Percentiles rank a stretch among this genome's conserved stretches.
Conservation (phyloP, 2,113 vertebrate species). For the Indicator indicator region DNA sequence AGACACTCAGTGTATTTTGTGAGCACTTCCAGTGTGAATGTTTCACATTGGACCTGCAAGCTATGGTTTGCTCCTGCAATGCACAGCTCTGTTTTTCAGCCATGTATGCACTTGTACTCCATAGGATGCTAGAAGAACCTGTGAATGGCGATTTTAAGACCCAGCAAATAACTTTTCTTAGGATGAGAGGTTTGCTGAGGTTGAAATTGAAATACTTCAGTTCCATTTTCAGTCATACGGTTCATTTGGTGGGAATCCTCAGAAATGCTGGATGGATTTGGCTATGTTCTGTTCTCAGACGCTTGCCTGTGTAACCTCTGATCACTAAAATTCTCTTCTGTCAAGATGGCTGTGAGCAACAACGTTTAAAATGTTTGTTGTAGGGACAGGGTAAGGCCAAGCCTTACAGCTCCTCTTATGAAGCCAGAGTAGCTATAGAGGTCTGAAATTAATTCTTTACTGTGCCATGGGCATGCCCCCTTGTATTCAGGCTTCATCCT, state of each 20-base stretch:
- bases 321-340: background rate
- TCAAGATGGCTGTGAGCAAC: background rate
- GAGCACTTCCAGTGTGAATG: background rate
- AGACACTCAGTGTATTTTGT: background rate
- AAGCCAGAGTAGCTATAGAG: background rate
- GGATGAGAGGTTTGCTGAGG: background rate
- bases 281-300: background rate
- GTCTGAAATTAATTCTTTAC: background rate
- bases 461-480: accelerated
- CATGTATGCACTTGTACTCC: background rate
- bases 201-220: background rate
- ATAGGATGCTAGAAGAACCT: background rate
- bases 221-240: background rate
- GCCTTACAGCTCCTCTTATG: background rate
- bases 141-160: background rate
- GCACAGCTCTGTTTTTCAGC: background rate
- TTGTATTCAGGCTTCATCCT: background rate
- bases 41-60: background rate
- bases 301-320: background rate
- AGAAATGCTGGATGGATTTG: background rate
- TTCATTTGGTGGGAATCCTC: background rate
- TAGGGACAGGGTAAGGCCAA: background rate
- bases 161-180: background rate
- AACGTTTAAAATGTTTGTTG: background rate
- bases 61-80: background rate